Evolutionary conservation across 1,140 invertebrate genomes (phyloP), one percentile per base, ranked within the genome.

Genomic region (Atta texana): DNA sequence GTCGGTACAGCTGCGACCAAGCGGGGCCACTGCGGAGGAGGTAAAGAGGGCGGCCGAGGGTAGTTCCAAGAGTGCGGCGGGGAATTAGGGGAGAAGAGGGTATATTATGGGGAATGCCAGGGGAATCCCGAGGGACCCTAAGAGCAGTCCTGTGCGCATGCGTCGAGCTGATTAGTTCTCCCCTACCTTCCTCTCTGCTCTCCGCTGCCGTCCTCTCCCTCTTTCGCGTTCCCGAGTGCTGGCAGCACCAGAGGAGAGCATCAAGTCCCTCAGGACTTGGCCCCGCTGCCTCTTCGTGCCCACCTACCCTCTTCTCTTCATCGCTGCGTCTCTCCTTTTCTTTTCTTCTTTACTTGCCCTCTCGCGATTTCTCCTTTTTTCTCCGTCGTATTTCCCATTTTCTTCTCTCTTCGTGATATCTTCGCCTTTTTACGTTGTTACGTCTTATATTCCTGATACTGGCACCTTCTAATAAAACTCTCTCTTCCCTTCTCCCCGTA

Each of bases 141-240:
- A 78, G 89, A 89, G 89, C 85, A 93, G 93, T 92, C 93, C 92
- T 88, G 85, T 85, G 93, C 94, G 93, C 94, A 93, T 93, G 93
- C 93, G 94, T 92, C 93, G 87, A 90, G 91, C 93, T 94, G 94
- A 94, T 94, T 94, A 94, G 94, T 94, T 94, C 93, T 88, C 93
- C 91, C 88, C 88, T 76, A 61, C 64, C 74, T 55, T 64, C 85
- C 64, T 49, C 57, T 55, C 80, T 78, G 72, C 89, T 57, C 78
- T 72, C 71, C 85, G 55, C 57, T 61, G 59, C 89, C 61, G 10
- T 39, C 55, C 51, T 49, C 77, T 64, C 31, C 61, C 39, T 90
- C 88, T 90, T 80, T 85, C 82, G 88, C 88, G 92, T 92, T 92
- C 92, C 91, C 91, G 92, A 91, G 92, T 93, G 92, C 92, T 92